A percentile compares a stretch with the other conserved stretches of the same genome.
phyloP scores from a whole-genome alignment of 2,797 vertebrate species.

The Hippopotamyrus pictus region DNA sequence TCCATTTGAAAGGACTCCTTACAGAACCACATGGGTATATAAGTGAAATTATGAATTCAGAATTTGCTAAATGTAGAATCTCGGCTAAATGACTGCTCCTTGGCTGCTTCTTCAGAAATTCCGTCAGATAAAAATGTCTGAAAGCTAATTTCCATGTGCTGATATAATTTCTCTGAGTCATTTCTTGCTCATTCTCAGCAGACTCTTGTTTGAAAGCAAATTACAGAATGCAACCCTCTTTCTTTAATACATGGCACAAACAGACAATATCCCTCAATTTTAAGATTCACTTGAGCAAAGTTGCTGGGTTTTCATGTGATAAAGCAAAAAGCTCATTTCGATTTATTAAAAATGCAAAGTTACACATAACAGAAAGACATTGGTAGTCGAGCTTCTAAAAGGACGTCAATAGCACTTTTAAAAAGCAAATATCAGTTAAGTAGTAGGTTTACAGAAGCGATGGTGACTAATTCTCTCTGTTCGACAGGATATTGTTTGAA shows the following conservation, averaged over 20 bases:
- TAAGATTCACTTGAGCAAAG: neutral
- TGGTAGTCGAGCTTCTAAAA: neutral
- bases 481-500: neutral
- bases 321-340: neutral
- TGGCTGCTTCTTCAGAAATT: neutral
- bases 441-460: neutral
- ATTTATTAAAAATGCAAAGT: neutral
- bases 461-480: neutral
- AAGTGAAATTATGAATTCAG: neutral
- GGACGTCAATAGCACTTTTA: neutral
- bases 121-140: neutral
- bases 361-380: neutral
- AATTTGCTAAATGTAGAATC: neutral
- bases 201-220: neutral
- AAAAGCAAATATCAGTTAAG: neutral
- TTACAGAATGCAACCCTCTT: neutral
- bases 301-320: neutral
- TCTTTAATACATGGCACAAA: neutral
- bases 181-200: neutral
- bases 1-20: neutral
- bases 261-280: neutral
- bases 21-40: neutral
- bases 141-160: neutral
- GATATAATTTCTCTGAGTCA: slow-evolving; percentile 6
- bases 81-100: neutral